phyloP scores from a whole-genome alignment of 2,113 vertebrate species.

The Phocoena phocoena region DNA sequence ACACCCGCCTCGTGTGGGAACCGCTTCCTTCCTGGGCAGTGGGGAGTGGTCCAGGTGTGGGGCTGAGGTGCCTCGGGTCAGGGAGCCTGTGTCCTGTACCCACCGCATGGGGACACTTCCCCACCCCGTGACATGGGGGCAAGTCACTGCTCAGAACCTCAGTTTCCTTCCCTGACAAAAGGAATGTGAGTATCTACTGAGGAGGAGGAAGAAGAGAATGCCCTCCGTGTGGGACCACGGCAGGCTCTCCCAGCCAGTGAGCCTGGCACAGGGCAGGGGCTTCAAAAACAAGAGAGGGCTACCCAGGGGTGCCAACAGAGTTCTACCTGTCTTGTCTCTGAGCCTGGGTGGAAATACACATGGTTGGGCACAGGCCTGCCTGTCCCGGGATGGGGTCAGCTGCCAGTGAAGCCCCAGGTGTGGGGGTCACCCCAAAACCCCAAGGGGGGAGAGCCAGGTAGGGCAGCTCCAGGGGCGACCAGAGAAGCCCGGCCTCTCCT shows the following conservation, averaged over 20 bases:
- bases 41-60: neutral
- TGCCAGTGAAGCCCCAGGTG: neutral
- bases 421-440: neutral
- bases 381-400: neutral
- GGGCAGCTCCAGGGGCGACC: neutral
- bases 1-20: neutral
- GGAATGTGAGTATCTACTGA: neutral
- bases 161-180: neutral
- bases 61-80: neutral
- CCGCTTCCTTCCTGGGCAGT: neutral
- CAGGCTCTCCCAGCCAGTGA: neutral
- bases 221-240: neutral
- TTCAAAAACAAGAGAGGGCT: neutral
- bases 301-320: accelerated
- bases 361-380: neutral
- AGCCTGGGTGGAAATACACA: no score
- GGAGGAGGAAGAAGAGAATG: neutral
- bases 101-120: neutral
- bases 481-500: neutral
- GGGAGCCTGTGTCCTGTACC: neutral
- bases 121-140: neutral
- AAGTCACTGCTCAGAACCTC: neutral
- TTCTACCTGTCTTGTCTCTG: neutral
- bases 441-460: neutral
- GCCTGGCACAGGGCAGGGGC: neutral